These are phyloP conservation scores for Trichomycterus rosablanca DNA, from an alignment of 2,113 vertebrate species.

Conservation along the genomic window DNA sequence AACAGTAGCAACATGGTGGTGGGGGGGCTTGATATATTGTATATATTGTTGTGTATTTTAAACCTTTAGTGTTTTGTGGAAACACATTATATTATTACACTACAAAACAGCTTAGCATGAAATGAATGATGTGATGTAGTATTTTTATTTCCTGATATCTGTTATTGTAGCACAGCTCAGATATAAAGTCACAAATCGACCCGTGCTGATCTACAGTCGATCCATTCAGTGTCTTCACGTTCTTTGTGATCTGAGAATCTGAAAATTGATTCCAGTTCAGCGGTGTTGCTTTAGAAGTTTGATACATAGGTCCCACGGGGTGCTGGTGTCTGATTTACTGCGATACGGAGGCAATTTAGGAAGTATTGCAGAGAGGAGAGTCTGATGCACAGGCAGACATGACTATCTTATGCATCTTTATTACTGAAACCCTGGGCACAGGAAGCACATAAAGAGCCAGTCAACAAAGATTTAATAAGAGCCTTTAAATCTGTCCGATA, in stretches of 20 bases:
- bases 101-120: no score
- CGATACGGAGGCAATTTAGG: background rate
- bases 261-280: slow-evolving; percentile 3
- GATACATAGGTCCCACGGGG: background rate
- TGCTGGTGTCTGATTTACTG: slow-evolving; percentile 13
- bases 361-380: slow-evolving; percentile 4
- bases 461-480: no score
- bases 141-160: no score
- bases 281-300: background rate
- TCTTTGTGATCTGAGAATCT: slow-evolving; percentile 2
- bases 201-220: slow-evolving; percentile 4
- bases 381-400: slow-evolving; percentile 17
- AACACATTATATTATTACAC: no score
- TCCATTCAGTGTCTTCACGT: background rate
- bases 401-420: slow-evolving; percentile 23
- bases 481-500: slow-evolving; percentile 13
- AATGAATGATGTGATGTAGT: no score
- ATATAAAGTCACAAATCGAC: no score
- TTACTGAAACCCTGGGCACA: slow-evolving; percentile 13
- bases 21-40: no score
- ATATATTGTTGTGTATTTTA: no score
- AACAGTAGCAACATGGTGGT: no score
- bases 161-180: no score
- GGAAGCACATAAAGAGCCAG: slow-evolving; percentile 12
- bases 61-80: no score